These are phyloP conservation scores for Eulithis testata DNA, from an alignment of 2,888 invertebrate species.

Conservation along the genomic window DNA sequence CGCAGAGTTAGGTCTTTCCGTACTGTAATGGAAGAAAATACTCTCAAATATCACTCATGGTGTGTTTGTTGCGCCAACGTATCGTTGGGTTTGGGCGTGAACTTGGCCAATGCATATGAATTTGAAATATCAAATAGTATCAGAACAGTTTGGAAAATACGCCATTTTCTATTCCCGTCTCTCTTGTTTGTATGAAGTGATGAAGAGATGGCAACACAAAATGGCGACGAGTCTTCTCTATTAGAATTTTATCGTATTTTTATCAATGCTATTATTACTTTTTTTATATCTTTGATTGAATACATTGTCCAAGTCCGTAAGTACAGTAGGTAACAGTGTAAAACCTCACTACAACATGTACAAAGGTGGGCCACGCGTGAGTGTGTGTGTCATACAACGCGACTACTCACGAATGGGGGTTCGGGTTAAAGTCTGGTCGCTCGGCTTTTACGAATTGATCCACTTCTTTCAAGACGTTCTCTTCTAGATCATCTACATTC, in stretches of 20 bases:
- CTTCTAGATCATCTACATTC: slow-evolving; percentile 33
- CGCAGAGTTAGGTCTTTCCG: slow-evolving; percentile 98
- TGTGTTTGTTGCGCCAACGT: slow-evolving; percentile 43
- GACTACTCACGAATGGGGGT: slow-evolving; percentile 83
- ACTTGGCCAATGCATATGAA: slow-evolving; percentile 44
- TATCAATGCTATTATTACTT: no score
- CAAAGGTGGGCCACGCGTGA: slow-evolving; percentile 58
- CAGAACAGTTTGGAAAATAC: background rate
- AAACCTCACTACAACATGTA: slow-evolving; percentile 48
- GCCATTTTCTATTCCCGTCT: slow-evolving; percentile 17
- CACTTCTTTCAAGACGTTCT: slow-evolving; percentile 36
- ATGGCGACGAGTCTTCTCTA: background rate
- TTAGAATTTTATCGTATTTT: background rate
- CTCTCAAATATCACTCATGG: slow-evolving; percentile 63
- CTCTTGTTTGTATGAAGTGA: slow-evolving; percentile 2
- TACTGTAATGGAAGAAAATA: slow-evolving; percentile 89
- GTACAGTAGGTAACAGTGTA: slow-evolving; percentile 40
- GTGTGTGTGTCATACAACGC: slow-evolving; percentile 57
- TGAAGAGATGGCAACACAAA: slow-evolving; percentile 14
- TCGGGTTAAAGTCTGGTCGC: slow-evolving; percentile 73
- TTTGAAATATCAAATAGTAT: no score
- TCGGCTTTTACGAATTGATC: slow-evolving; percentile 64
- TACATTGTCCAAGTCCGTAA: slow-evolving; percentile 26
- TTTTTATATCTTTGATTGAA: no score
- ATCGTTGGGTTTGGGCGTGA: slow-evolving; percentile 40